Evolutionary conservation across 2,113 vertebrate genomes (phyloP), one percentile per base, ranked within the genome.

Genomic region (Istiophorus platypterus): DNA sequence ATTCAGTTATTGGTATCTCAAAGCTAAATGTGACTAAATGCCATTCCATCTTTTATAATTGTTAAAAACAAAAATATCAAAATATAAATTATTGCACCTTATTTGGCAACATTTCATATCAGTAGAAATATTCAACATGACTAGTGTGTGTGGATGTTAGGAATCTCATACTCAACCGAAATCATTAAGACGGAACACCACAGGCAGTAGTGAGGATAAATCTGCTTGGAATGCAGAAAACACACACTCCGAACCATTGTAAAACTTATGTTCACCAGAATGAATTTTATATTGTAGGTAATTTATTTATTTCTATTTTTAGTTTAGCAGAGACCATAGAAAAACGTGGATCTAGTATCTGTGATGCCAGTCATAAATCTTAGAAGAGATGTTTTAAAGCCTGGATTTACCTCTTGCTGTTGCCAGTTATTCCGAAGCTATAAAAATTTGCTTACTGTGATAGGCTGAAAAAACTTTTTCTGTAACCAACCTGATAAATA

Each of bases 181-280:
- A n/a, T 78, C 15, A 78, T 72, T 85, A 42, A 80, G 20, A 61
- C 42, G 67, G 81, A 73, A 49, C 56, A 56, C 56, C 57, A 56
- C 45, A 31, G 56, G 69, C 78, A 49, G 27, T 2, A 18, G n/a
- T 66, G 61, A 72, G 37, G 49, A 72, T 68, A 1, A 27, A 59
- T 77, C 31, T 66, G 69, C 31, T 62, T 37, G 26, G 34, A 61
- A 24, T 49, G 37, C 27, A 47, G 42, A 11, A 22, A 3, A 58
- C 29, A 49, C n/a, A 57, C 11, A 29, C 47, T 15, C 26, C 26
- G 12, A 47, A 24, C 47, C 29, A 56, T 39, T 63, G 45, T 1
- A 57, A 47, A 73, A 64, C n/a, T 73, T 59, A 52, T 5, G 6
- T 72, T 29, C 4, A 15, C 26, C n/a, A 7, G 45, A 57, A 77